These are phyloP conservation scores for Numenius arquata DNA, from an alignment of 2,113 vertebrate species.

Conservation along the genomic window DNA sequence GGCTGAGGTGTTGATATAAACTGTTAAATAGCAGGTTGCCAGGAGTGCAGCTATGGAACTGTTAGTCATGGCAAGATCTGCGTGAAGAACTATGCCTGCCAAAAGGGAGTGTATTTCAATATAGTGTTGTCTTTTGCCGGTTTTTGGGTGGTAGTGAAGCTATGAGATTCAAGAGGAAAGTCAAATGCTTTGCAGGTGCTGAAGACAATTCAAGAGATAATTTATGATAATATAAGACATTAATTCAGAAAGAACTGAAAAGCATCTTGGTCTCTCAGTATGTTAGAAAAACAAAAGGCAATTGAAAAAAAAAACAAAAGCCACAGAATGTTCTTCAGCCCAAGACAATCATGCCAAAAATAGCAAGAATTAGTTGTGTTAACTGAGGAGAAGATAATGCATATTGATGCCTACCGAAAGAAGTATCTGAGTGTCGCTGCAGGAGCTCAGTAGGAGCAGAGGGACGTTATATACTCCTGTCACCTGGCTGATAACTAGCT, in stretches of 20 bases:
- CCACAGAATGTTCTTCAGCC: conserved; percentile 30
- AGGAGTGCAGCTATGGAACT: background rate
- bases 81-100: background rate
- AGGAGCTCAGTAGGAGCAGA: background rate
- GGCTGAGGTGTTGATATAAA: background rate
- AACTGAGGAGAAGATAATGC: conserved; percentile 4
- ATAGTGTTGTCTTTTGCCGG: background rate
- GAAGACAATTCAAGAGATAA: conserved; percentile 27
- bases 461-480: background rate
- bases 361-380: conserved; percentile 7
- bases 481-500: background rate
- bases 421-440: background rate
- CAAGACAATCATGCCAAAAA: conserved; percentile 34
- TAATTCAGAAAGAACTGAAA: conserved; percentile 33
- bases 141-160: background rate
- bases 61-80: background rate
- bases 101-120: background rate
- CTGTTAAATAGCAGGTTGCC: background rate
- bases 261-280: conserved; percentile 12
- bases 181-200: conserved; percentile 54
- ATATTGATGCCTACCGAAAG: background rate
- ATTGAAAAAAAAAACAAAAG: background rate
- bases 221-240: conserved; percentile 4
- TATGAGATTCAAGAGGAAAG: background rate
- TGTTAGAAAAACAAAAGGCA: conserved; percentile 56